Evolutionary conservation across 2,888 invertebrate species (phyloP).

Genomic region (Phasia obesa): DNA sequence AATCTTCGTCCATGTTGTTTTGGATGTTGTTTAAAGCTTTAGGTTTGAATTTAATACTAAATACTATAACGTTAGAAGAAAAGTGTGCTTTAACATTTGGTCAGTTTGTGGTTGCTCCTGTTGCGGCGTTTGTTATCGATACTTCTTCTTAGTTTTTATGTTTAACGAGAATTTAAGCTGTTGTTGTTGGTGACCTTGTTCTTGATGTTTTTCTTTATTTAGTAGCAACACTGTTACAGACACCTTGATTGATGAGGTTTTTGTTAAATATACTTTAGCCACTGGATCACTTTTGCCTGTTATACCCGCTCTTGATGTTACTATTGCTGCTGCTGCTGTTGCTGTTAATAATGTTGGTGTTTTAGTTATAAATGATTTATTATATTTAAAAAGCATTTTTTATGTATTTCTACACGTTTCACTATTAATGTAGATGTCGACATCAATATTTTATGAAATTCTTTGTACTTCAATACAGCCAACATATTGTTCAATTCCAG

Average conservation of each 20-base stretch:
- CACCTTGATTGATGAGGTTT: slow-evolving; percentile 49
- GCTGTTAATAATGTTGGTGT: slow-evolving; percentile 15
- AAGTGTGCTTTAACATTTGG: slow-evolving; percentile 57
- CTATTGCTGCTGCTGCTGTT: not conserved
- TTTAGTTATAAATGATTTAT: slow-evolving; percentile 44
- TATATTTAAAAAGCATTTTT: slow-evolving; percentile 63
- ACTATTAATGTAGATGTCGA: slow-evolving; percentile 34
- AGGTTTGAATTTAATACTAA: slow-evolving; percentile 55
- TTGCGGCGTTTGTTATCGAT: not conserved
- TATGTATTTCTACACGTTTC: slow-evolving; percentile 1
- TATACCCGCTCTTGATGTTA: not conserved
- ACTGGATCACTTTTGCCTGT: slow-evolving; percentile 3
- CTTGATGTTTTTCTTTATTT: slow-evolving; percentile 10
- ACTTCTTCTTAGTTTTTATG: not conserved
- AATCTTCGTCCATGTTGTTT: slow-evolving; percentile 59
- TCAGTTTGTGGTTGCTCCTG: slow-evolving; percentile 8
- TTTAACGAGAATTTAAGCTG: not conserved
- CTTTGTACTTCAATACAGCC: slow-evolving; percentile 19
- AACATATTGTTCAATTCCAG: slow-evolving; percentile 48
- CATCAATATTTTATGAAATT: slow-evolving; percentile 51
- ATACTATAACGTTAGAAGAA: slow-evolving; percentile 58
- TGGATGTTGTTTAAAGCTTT: not conserved
- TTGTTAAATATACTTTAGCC: not conserved
- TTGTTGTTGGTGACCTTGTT: not conserved
- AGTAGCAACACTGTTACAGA: slow-evolving; percentile 12